phyloP scores from a whole-genome alignment of 2,797 vertebrate genomes.

The Pangasius krempfi region DNA sequence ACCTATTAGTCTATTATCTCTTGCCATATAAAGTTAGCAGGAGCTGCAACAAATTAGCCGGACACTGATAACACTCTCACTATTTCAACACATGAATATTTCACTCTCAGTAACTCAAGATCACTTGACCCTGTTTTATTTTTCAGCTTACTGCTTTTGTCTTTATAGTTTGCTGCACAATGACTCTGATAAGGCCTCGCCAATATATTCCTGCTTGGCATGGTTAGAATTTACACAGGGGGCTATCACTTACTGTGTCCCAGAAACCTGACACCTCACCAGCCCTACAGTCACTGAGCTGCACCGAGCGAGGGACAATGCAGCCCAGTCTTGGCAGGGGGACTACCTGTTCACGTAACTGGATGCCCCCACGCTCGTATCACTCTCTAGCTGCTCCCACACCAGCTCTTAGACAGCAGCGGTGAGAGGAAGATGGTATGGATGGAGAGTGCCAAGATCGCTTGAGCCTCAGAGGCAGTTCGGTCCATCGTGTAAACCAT shows the following conservation, averaged over 20 bases:
- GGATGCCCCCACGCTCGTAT: constrained; percentile 37
- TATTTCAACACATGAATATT: constrained; percentile 70
- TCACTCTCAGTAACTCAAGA: constrained; percentile 62
- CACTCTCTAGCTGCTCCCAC: constrained; percentile 26
- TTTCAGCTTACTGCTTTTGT: constrained; percentile 42
- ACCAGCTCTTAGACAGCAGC: constrained; percentile 15
- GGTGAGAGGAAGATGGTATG: constrained; percentile 1
- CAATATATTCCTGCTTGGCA: constrained; percentile 34
- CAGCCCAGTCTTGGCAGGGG: constrained; percentile 60
- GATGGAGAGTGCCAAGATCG: constrained; percentile 1
- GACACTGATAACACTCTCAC: constrained; percentile 56
- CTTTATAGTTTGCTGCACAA: constrained; percentile 41
- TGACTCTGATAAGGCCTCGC: constrained; percentile 38
- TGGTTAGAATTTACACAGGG: constrained; percentile 46
- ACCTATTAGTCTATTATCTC: constrained; percentile 25
- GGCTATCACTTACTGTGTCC: constrained; percentile 59
- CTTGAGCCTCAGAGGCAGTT: neutral
- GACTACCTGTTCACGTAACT: constrained; percentile 70
- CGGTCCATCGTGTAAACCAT: neutral
- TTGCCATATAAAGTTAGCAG: constrained; percentile 43
- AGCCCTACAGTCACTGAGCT: constrained; percentile 60
- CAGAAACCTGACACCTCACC: constrained; percentile 54
- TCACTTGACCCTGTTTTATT: constrained; percentile 55
- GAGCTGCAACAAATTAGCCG: constrained; percentile 21
- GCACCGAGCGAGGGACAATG: constrained; percentile 55